Percentiles rank a stretch among this genome's conserved stretches.
Conservation (phyloP, 2,888 invertebrate species). For the Rhamnusium bicolor region DNA sequence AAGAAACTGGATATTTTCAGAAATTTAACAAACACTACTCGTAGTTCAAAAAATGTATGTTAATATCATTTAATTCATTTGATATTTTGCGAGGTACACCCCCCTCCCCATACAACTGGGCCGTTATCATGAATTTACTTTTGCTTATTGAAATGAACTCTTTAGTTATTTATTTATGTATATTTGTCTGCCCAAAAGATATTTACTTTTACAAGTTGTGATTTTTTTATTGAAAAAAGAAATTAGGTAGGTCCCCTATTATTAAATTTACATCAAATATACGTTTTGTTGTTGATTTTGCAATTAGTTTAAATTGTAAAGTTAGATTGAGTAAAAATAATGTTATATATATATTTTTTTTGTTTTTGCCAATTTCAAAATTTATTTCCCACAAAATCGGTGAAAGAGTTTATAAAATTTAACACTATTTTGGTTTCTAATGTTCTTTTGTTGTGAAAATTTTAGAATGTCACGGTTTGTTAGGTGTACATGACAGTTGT, state of each 20-base stretch:
- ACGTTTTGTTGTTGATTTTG: background rate
- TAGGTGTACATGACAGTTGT: conserved; percentile 21
- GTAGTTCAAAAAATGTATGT: too few relatives aligned
- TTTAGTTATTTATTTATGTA: background rate
- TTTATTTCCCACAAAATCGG: too few relatives aligned
- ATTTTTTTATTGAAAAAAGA: background rate
- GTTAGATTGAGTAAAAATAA: background rate
- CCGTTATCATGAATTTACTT: background rate
- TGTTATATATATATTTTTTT: too few relatives aligned
- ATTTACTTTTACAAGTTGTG: background rate
- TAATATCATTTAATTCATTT: too few relatives aligned
- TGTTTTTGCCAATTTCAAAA: background rate
- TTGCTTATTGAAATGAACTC: background rate
- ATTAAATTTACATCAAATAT: background rate
- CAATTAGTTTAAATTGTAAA: background rate
- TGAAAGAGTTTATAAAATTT: too few relatives aligned
- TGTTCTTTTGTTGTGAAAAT: background rate
- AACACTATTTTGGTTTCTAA: too few relatives aligned
- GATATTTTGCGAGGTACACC: background rate
- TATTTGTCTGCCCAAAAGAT: background rate
- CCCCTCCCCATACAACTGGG: too few relatives aligned
- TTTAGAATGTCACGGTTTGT: conserved; percentile 20
- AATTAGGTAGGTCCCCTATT: background rate
- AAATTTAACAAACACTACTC: background rate
- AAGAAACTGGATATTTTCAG: too few relatives aligned